These are phyloP conservation scores for Drosophila crucigera DNA, from an alignment of 2,888 invertebrate species.

Conservation along the genomic window DNA sequence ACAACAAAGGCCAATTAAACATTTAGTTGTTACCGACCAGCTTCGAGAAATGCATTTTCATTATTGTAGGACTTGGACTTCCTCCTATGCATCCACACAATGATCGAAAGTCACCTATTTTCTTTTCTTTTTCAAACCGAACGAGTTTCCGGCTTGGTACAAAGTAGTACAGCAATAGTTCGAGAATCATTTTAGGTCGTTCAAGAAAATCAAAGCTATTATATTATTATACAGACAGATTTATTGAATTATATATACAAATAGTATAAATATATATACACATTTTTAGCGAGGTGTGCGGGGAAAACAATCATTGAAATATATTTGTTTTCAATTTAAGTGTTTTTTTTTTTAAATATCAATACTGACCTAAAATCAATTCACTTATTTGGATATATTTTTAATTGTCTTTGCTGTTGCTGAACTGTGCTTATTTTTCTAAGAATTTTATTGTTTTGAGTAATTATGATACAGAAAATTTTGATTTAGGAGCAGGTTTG, in stretches of 20 bases:
- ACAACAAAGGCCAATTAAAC: constrained; percentile 44
- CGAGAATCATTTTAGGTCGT: not conserved
- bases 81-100: not conserved
- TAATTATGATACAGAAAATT: not conserved
- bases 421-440: not conserved
- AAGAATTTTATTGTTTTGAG: not conserved
- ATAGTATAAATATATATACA: not conserved
- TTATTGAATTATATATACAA: not conserved
- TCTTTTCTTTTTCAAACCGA: not conserved
- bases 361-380: not conserved
- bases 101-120: not conserved
- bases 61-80: not conserved
- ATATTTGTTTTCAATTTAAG: not conserved
- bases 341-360: not conserved
- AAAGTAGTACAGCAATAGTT: not conserved
- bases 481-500: not conserved
- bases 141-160: not conserved
- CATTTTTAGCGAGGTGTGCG: too few species aligned
- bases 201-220: not conserved
- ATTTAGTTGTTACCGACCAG: constrained; percentile 26
- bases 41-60: constrained; percentile 2
- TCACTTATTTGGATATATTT: not conserved
- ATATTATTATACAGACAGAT: too few species aligned
- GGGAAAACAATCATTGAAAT: not conserved
- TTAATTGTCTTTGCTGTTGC: not conserved